These are phyloP conservation scores for Pteropus alecto DNA, from an alignment of 2,113 vertebrate genomes.

Conservation along the genomic window DNA sequence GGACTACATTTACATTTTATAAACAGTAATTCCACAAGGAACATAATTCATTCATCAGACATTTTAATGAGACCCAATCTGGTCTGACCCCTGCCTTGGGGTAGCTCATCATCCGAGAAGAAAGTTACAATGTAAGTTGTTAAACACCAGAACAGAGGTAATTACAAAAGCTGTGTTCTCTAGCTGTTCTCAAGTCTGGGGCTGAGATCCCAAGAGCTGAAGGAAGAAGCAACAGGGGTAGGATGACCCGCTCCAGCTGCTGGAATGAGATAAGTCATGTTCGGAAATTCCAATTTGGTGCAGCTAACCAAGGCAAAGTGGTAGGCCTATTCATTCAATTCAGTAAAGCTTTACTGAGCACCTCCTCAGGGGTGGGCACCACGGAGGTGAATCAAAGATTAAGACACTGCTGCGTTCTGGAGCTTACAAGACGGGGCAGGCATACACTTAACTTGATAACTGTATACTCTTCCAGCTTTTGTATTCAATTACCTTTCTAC, in stretches of 20 bases:
- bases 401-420: background rate
- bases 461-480: background rate
- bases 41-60: constrained; percentile 16
- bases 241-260: background rate
- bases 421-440: background rate
- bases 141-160: constrained; percentile 33
- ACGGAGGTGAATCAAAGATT: background rate
- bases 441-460: background rate
- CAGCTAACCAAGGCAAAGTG: constrained; percentile 5
- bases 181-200: background rate
- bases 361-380: background rate
- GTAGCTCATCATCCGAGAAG: constrained; percentile 15
- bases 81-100: background rate
- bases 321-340: background rate
- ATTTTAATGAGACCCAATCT: constrained; percentile 62
- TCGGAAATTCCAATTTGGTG: background rate
- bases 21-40: constrained; percentile 47
- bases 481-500: background rate
- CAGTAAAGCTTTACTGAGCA: background rate
- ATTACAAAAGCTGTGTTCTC: background rate
- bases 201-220: background rate
- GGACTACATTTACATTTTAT: background rate
- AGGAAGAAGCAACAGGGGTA: background rate
- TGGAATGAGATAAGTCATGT: background rate
- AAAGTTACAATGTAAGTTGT: constrained; percentile 32